Base-by-base conservation (phyloP, 2,113 vertebrate species). In the Athene cunicularia region DNA sequence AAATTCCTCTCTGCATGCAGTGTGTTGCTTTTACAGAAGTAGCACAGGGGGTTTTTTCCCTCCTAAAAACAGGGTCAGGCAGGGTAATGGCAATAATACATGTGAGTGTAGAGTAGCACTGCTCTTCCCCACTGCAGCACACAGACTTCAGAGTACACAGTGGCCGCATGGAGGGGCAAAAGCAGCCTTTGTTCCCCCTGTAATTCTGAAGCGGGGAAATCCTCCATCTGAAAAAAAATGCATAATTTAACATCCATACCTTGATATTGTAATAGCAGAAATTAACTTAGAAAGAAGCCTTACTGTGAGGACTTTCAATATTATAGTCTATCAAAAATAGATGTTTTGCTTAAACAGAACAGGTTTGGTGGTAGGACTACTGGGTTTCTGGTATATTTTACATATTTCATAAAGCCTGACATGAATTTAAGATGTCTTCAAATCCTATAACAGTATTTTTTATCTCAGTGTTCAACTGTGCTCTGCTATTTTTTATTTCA, bases 81-180 rank as follows among this genome's bases (percentile, higher is more conserved):
- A 4, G 20, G 76, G 86, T 32, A 5, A 2, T 3, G 1, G 28
- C 15, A 56, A 55, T 32, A 59, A 76, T 2, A 2, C 3, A 0
- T 15, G 26, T 37, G 41, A 73, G 32, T 26, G 14, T 73, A 37
- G n/a, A 32, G 8, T 63, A 37, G 33, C 59, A 37, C 26, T 50
- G 28, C 45, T 88, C 21, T 71, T 58, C 14, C 18, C 15, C 13
- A 17, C 33, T 27, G 35, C 1, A 1, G 19, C 28, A 28, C 58
- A 58, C 6, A 26, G 6, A n/a, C 32, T 49, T 16, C 41, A 90
- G 47, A 47, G 26, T 28, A 59, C 18, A 32, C 18, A 6, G 47
- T 14, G 17, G 20, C 14, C 14, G 22, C 7, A 16, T 1, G 8
- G 12, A 68, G 14, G 6, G 20, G 14, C 11, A 87, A 79, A 88